Evolutionary conservation across 2,113 vertebrate species (phyloP).

Genomic region (Echinops telfairi): DNA sequence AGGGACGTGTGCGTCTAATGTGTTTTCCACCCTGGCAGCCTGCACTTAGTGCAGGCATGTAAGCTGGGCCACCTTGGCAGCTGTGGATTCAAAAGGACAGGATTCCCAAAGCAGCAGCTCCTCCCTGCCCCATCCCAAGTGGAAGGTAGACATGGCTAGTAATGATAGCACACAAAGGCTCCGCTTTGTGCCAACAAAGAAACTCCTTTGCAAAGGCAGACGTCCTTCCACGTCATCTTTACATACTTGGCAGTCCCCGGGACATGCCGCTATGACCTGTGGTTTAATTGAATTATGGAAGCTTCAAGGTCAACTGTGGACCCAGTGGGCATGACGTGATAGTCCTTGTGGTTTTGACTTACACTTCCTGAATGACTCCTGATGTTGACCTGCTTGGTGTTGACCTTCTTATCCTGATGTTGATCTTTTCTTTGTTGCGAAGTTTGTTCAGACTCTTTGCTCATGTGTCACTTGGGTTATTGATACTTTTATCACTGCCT

Average conservation of each 20-base stretch:
- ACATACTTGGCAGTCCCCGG: background rate
- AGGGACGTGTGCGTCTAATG: background rate
- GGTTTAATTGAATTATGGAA: no score
- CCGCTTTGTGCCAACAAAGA: background rate
- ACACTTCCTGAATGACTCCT: no score
- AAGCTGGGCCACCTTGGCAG: background rate
- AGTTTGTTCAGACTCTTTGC: no score
- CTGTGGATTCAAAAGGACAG: background rate
- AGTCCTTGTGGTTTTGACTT: no score
- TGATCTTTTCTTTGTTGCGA: no score
- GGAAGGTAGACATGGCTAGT: background rate
- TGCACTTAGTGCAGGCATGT: background rate
- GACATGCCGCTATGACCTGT: background rate
- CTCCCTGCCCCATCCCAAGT: background rate
- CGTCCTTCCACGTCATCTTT: background rate
- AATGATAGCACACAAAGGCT: background rate
- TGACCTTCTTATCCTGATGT: no score
- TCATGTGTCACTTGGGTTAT: no score
- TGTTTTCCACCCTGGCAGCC: background rate
- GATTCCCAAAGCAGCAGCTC: background rate
- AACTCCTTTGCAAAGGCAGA: background rate
- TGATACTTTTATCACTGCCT: no score
- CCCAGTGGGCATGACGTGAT: no score
- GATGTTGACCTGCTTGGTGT: no score
- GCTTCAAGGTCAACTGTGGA: no score